Evolutionary conservation across 2,797 vertebrate species (phyloP), one percentile per base, ranked within the genome.

Genomic region (Darevskia nairensis): DNA sequence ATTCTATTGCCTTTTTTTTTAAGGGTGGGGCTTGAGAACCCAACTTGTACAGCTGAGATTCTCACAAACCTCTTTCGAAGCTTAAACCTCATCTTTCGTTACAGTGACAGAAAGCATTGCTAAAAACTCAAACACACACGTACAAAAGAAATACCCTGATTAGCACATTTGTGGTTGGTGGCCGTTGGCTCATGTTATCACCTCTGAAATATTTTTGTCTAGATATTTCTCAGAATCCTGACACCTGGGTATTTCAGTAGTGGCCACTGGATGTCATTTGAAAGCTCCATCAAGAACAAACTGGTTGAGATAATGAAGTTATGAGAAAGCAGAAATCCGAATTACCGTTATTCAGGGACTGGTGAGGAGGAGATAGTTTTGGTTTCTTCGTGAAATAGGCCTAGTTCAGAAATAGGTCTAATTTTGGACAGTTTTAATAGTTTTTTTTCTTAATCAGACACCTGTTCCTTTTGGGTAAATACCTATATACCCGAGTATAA

Each of bases 231-330:
- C 85, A 84, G 75, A 87, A 84, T 74, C 29, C 15, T 50, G n/a
- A 64, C 85, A 90, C 8, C 89, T 87, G 85, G 39, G 2, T 11
- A n/a, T 87, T 90, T 90, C 85, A 74, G 10, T 64, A 50, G 17
- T 21, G n/a, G 46, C 10, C 11, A 19, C 41, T 25, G 39, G 9
- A 35, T n/a, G 2, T 29, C 7, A 17, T 74, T 90, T 39, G 85
- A 72, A 44, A 78, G 64, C 13, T 17, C 46, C 9, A 2, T 25
- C 27, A 15, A 23, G 8, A 78, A n/a, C 17, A 23, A 78, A 29
- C 5, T 78, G 5, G 39, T 5, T 83, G 50, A 50, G 79, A 25
- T 46, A 66, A 3, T 83, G 29, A 46, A 59, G 66, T 78, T 64
- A n/a, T 6, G 25, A 66, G 81, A 87, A 74, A 90, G 29, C 66